Conservation (phyloP, 30 jellyfish, hydroid and myxozoan species). For the Clytia hemisphaerica region DNA sequence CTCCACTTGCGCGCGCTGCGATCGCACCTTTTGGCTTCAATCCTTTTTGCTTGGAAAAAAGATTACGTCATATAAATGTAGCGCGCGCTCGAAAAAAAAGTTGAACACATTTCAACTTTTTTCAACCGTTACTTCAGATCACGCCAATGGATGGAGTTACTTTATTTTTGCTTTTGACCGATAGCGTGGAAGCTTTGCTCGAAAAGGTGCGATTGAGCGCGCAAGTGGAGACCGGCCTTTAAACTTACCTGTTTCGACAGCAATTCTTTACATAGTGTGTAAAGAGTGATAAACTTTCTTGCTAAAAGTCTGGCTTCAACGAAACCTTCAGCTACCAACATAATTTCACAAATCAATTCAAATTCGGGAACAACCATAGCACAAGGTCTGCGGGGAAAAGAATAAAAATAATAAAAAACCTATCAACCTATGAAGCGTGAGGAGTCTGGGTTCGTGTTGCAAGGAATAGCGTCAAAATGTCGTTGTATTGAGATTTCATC, state of each 20-base stretch:
- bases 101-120: too few relatives aligned
- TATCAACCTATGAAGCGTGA: background rate
- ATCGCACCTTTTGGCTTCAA: too few relatives aligned
- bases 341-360: slow-evolving; percentile 90
- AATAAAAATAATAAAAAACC: background rate
- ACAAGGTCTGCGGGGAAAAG: slow-evolving; percentile 69
- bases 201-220: too few relatives aligned
- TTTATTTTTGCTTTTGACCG: too few relatives aligned
- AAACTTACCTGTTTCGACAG: slow-evolving; percentile 89
- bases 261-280: slow-evolving; percentile 88
- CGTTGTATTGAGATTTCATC: background rate
- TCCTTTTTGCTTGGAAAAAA: too few relatives aligned
- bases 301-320: slow-evolving; percentile 91
- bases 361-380: slow-evolving; percentile 99
- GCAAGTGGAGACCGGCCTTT: too few relatives aligned
- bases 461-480: background rate
- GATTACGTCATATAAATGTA: too few relatives aligned
- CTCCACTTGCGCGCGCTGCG: too few relatives aligned
- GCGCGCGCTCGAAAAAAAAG: too few relatives aligned
- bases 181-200: too few relatives aligned
- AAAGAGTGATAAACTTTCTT: slow-evolving; percentile 83
- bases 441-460: background rate
- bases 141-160: too few relatives aligned
- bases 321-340: slow-evolving; percentile 98
- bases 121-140: too few relatives aligned